These are phyloP conservation scores for Diuraphis noxia DNA, from an alignment of 1,140 invertebrate species.

Conservation along the genomic window DNA sequence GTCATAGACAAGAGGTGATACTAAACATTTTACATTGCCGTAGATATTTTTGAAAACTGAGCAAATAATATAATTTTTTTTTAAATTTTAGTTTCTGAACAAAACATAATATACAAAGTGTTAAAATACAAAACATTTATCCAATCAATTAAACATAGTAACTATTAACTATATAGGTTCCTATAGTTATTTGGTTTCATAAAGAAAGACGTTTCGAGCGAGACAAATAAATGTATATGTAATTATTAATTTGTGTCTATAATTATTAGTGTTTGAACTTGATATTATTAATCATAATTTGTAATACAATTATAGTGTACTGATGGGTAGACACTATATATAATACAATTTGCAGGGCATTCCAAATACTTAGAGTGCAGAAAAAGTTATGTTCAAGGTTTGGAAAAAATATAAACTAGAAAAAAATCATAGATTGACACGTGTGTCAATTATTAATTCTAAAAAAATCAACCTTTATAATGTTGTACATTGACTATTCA, in stretches of 20 bases:
- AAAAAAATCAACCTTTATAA: conserved; percentile 23
- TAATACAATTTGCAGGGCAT: not conserved
- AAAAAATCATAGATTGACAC: not conserved
- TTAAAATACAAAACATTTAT: not conserved
- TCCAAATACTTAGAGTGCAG: not conserved
- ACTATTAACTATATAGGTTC: too few relatives aligned
- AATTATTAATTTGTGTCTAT: too few relatives aligned
- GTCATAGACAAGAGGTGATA: not conserved
- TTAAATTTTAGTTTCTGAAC: too few relatives aligned
- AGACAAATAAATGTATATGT: too few relatives aligned
- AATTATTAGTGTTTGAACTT: not conserved
- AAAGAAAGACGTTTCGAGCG: not conserved
- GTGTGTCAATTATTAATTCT: conserved; percentile 15
- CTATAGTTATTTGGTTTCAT: too few relatives aligned
- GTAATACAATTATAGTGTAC: not conserved
- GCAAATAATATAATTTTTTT: not conserved
- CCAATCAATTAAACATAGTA: not conserved
- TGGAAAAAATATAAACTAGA: not conserved
- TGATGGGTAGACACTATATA: not conserved
- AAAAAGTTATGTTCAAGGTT: not conserved
- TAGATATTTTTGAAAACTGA: not conserved
- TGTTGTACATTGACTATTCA: not conserved
- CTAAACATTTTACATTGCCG: not conserved
- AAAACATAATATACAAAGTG: not conserved
- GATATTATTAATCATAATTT: not conserved